These are phyloP conservation scores for Brenthis ino DNA, from an alignment of 2,888 invertebrate genomes.

Conservation along the genomic window DNA sequence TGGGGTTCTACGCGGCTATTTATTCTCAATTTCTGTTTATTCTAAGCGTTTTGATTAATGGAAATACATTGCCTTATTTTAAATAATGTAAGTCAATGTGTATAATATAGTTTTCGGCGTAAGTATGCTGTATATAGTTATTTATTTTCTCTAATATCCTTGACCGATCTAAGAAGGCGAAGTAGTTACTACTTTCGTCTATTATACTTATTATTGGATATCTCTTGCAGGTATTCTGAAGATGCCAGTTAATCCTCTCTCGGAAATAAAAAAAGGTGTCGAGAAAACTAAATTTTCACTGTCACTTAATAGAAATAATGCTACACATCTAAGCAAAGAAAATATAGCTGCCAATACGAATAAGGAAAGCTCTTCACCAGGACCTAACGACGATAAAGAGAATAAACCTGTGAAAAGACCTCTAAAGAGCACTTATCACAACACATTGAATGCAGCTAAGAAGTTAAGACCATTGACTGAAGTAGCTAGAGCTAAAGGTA, in stretches of 20 bases:
- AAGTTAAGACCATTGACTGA: constrained; percentile 67
- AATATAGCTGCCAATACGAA: constrained; percentile 56
- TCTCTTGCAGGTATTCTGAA: constrained; percentile 76
- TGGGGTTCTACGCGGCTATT: constrained; percentile 64
- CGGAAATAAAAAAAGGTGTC: constrained; percentile 72
- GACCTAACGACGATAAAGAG: constrained; percentile 63
- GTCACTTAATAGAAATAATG: constrained; percentile 74
- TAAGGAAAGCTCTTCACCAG: constrained; percentile 52
- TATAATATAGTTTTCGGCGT: constrained; percentile 64
- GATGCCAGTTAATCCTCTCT: constrained; percentile 79
- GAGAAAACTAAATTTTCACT: constrained; percentile 71
- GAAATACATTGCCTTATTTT: constrained; percentile 62
- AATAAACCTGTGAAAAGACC: constrained; percentile 71
- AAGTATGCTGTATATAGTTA: constrained; percentile 54
- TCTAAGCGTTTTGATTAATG: constrained; percentile 51
- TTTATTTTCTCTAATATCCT: constrained; percentile 55
- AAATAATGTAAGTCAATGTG: constrained; percentile 76
- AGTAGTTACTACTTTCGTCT: constrained; percentile 47
- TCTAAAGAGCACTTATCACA: constrained; percentile 61
- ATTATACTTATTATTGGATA: constrained; percentile 31
- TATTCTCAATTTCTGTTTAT: constrained; percentile 57
- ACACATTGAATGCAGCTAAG: constrained; percentile 71
- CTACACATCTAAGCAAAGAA: constrained; percentile 64
- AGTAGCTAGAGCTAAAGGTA: constrained; percentile 60
- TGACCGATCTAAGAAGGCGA: constrained; percentile 64